Evolutionary conservation across 64 coral and sea anemone species (phyloP), one percentile per base, ranked within the genome.

Genomic region (Hydrozoanthus tunicans): DNA sequence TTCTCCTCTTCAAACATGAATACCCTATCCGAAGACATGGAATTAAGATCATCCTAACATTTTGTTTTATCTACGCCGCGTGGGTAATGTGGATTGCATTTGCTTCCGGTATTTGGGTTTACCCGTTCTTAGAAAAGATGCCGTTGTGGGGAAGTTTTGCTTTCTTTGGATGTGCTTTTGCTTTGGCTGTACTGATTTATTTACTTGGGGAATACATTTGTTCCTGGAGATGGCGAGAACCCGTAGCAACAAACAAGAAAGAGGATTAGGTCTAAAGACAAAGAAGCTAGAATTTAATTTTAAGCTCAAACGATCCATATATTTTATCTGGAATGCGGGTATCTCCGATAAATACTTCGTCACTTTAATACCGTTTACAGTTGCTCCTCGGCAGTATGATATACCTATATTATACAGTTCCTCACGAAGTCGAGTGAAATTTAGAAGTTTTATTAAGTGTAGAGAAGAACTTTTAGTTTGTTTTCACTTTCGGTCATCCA

Each of bases 71-170:
- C 20, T 97, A 97, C 60, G 78, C 64, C 0, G 78, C 83, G 4
- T 97, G 95, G 95, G 64, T 97, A 6, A 68, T 97, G 59, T 91
- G 92, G 89, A 60, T 97, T 53, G 92, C 90, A 0, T 94, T 56
- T 59, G 83, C 81, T 7, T 83, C 89, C 3, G 92, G 81, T 5
- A 93, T 97, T 62, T 97, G 95, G 95, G 95, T 97, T 58, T 97
- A 97, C 81, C 95, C 95, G 5, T 97, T 97, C 65, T 20, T 97
- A 63, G 77, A 90, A 79, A 94, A 94, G 57, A 89, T 97, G 83
- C 61, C 70, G 26, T 43, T 86, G 70, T 13, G 66, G 61, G 64
- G 11, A 17, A 84, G 94, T 56, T 56, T 74, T 51, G 62, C 59
- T 9, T 97, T 97, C 62, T 97, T 97, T 56, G 72, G 62, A 4